phyloP scores from a whole-genome alignment of 1,140 invertebrate species.

The Bathynomus jamesi region DNA sequence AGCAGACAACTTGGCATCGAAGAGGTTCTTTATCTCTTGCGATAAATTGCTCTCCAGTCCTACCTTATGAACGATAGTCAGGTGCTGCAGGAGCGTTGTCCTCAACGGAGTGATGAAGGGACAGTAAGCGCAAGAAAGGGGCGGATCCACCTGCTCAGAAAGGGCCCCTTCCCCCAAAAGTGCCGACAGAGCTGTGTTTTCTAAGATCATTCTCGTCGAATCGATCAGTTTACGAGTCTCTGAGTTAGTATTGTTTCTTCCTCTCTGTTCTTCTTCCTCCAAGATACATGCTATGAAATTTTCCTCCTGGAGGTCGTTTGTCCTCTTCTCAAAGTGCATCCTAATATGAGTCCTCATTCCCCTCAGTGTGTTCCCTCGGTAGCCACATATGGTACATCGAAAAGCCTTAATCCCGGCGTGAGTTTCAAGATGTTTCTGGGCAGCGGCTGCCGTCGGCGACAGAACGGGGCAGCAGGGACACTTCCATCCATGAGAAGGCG shows the following conservation, averaged over 20 bases:
- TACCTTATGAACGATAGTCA: slow-evolving; percentile 29
- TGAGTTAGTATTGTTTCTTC: slow-evolving; percentile 10
- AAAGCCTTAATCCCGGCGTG: slow-evolving; percentile 84
- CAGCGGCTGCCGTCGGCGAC: slow-evolving; percentile 70
- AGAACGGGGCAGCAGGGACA: slow-evolving; percentile 85
- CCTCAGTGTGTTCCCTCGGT: slow-evolving; percentile 89
- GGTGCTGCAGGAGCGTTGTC: slow-evolving; percentile 22
- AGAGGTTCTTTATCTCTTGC: slow-evolving; percentile 19
- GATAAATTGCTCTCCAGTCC: slow-evolving; percentile 29
- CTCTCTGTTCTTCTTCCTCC: slow-evolving; percentile 58
- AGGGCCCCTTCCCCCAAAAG: slow-evolving; percentile 33
- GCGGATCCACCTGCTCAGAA: slow-evolving; percentile 19
- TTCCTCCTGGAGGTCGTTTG: slow-evolving; percentile 72
- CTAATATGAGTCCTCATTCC: slow-evolving; percentile 98
- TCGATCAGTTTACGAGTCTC: slow-evolving; percentile 28
- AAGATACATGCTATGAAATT: slow-evolving; percentile 81
- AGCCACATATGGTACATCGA: slow-evolving; percentile 87
- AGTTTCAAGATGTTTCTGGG: slow-evolving; percentile 78
- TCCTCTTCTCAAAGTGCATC: slow-evolving; percentile 85
- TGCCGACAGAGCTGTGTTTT: slow-evolving; percentile 32
- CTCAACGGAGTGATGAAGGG: slow-evolving; percentile 23
- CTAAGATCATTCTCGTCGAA: slow-evolving; percentile 39
- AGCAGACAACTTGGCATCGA: slow-evolving; percentile 13
- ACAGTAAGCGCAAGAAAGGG: slow-evolving; percentile 27
- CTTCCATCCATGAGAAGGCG: slow-evolving; percentile 56